These are phyloP conservation scores for Diadumene lineata DNA, from an alignment of 92 coral and sea anemone species.

Conservation along the genomic window DNA sequence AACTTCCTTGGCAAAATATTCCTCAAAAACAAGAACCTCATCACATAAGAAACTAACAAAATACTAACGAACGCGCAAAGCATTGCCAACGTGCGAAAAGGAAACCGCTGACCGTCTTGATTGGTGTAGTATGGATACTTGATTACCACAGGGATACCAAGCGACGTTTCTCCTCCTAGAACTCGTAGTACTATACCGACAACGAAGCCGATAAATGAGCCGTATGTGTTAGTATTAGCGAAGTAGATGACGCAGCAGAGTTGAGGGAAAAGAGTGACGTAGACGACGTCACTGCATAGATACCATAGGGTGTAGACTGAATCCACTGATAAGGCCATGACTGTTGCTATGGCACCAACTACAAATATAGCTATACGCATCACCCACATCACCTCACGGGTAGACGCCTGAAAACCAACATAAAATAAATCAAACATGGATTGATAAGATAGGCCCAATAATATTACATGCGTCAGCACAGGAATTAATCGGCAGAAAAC, in stretches of 20 bases:
- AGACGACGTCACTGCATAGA: slow-evolving; percentile 72
- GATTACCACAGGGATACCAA: slow-evolving; percentile 64
- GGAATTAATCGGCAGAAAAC: background rate
- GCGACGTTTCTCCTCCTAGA: slow-evolving; percentile 78
- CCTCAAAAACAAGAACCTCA: slow-evolving; percentile 49
- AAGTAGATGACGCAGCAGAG: slow-evolving; percentile 86
- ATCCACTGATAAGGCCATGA: slow-evolving; percentile 64
- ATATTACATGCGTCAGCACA: too few species aligned
- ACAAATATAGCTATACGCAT: slow-evolving; percentile 79
- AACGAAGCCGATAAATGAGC: slow-evolving; percentile 71
- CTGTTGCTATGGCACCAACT: slow-evolving; percentile 77
- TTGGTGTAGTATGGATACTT: slow-evolving; percentile 73
- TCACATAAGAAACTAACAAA: slow-evolving; percentile 49
- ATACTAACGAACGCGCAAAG: slow-evolving; percentile 46
- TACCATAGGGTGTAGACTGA: slow-evolving; percentile 82
- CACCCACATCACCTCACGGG: slow-evolving; percentile 73
- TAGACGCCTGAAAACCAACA: slow-evolving; percentile 62
- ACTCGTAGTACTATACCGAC: slow-evolving; percentile 73
- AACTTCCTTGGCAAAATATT: slow-evolving; percentile 42
- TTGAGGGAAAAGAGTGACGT: slow-evolving; percentile 82
- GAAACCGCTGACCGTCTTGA: slow-evolving; percentile 63
- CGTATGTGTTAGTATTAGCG: slow-evolving; percentile 67
- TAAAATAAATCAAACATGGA: too few species aligned
- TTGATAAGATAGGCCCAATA: too few species aligned
- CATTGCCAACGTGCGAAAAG: slow-evolving; percentile 72